Conservation (phyloP, 2,113 vertebrate species). For the Pachypanchax playfairii region DNA sequence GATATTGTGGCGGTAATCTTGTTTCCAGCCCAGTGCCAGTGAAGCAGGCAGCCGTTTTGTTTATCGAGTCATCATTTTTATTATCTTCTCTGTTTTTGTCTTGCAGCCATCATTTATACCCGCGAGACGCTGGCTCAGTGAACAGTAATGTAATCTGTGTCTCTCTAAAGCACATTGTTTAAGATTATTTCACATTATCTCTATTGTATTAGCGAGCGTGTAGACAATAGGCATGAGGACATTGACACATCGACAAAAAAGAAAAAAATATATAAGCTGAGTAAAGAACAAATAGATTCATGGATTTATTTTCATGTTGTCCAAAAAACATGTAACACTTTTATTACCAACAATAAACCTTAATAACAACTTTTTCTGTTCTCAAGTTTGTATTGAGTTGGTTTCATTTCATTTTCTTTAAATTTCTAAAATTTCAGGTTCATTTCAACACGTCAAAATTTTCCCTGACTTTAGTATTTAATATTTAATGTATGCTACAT, state of each 20-base stretch:
- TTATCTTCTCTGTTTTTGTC: conserved; percentile 38
- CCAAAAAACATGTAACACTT: too few relatives aligned
- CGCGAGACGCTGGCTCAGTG: conserved; percentile 19
- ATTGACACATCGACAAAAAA: background rate
- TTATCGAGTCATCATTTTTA: conserved; percentile 52
- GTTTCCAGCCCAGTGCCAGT: conserved; percentile 50
- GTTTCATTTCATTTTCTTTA: too few relatives aligned
- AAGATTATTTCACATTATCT: conserved; percentile 27
- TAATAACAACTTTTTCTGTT: too few relatives aligned
- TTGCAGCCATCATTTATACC: conserved; percentile 28
- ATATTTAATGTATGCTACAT: background rate
- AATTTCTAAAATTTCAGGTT: background rate
- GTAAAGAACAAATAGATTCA: too few relatives aligned
- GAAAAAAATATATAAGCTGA: too few relatives aligned
- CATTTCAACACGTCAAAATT: background rate
- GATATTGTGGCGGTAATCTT: conserved; percentile 50
- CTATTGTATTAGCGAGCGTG: conserved; percentile 7
- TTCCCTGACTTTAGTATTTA: background rate
- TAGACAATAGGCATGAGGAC: conserved; percentile 7
- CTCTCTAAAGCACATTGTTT: conserved; percentile 33
- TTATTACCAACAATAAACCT: too few relatives aligned
- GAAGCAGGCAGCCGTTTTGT: conserved; percentile 45
- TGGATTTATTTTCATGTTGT: too few relatives aligned
- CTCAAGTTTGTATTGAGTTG: too few relatives aligned
- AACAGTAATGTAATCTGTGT: conserved; percentile 12